These are phyloP conservation scores for Lepidurus couesii DNA, from an alignment of 1,140 invertebrate genomes.

Conservation along the genomic window DNA sequence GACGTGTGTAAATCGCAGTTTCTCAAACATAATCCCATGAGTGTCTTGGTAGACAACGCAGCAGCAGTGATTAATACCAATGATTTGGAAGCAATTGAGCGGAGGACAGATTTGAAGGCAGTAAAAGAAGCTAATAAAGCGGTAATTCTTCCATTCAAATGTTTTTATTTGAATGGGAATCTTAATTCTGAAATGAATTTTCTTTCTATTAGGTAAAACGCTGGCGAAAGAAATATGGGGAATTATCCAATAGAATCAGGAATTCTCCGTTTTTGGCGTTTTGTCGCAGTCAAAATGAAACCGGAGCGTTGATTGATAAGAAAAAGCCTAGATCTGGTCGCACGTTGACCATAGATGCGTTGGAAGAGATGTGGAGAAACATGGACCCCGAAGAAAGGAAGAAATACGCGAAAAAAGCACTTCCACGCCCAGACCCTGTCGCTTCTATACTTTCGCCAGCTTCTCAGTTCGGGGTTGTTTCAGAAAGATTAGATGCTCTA, in stretches of 20 bases:
- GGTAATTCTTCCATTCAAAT: background rate
- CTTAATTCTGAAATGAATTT: background rate
- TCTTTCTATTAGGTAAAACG: slow-evolving; percentile 30
- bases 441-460: slow-evolving; percentile 62
- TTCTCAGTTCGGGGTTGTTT: slow-evolving; percentile 62
- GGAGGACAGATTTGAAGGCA: slow-evolving; percentile 45
- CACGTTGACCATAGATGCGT: slow-evolving; percentile 31
- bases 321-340: slow-evolving; percentile 37
- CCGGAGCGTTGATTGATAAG: background rate
- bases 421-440: slow-evolving; percentile 57
- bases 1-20: slow-evolving; percentile 85
- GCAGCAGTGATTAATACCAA: slow-evolving; percentile 52
- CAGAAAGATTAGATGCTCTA: slow-evolving; percentile 44
- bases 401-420: slow-evolving; percentile 39
- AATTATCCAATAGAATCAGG: slow-evolving; percentile 57
- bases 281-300: slow-evolving; percentile 31
- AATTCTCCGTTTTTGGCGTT: slow-evolving; percentile 43
- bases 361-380: slow-evolving; percentile 41
- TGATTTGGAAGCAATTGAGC: slow-evolving; percentile 52
- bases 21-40: slow-evolving; percentile 68
- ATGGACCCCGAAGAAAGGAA: slow-evolving; percentile 33
- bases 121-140: slow-evolving; percentile 35
- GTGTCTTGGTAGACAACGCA: slow-evolving; percentile 75
- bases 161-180: background rate
- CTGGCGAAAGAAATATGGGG: slow-evolving; percentile 38